Evolutionary conservation across 2,113 vertebrate species (phyloP).

Genomic region (Notarius quadriscutis): DNA sequence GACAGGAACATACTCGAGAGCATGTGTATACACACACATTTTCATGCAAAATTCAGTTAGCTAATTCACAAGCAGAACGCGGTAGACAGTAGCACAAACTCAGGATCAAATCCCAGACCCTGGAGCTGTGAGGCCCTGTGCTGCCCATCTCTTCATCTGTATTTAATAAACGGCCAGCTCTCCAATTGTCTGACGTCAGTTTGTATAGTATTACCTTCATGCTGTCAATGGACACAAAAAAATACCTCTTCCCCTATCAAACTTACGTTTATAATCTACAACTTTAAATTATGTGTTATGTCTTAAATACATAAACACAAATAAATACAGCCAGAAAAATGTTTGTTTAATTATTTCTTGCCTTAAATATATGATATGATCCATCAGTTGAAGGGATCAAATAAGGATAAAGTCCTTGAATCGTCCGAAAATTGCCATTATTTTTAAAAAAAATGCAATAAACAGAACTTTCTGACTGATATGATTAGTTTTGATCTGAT

Average conservation of each 20-base stretch:
- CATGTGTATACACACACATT: background rate
- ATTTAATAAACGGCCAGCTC: background rate
- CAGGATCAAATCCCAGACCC: no score
- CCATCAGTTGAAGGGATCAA: conserved; percentile 19
- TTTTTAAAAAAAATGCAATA: background rate
- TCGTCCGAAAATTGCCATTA: background rate
- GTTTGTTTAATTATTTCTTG: background rate
- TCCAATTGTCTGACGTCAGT: background rate
- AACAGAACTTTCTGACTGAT: background rate
- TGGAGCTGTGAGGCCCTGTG: background rate
- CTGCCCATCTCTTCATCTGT: background rate
- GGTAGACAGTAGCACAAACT: background rate
- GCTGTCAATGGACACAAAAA: background rate
- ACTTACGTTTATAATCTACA: conserved; percentile 8
- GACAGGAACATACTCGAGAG: background rate
- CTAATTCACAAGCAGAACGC: background rate
- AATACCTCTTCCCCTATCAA: background rate
- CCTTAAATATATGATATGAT: background rate
- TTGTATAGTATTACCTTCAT: background rate
- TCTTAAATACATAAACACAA: background rate
- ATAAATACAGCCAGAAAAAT: background rate
- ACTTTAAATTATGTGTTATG: background rate
- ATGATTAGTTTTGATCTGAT: conserved; percentile 21
- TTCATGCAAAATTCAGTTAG: background rate
- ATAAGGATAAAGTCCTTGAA: background rate